phyloP scores from a whole-genome alignment of 2,797 vertebrate genomes.

The Helicolenus hilgendorfi region DNA sequence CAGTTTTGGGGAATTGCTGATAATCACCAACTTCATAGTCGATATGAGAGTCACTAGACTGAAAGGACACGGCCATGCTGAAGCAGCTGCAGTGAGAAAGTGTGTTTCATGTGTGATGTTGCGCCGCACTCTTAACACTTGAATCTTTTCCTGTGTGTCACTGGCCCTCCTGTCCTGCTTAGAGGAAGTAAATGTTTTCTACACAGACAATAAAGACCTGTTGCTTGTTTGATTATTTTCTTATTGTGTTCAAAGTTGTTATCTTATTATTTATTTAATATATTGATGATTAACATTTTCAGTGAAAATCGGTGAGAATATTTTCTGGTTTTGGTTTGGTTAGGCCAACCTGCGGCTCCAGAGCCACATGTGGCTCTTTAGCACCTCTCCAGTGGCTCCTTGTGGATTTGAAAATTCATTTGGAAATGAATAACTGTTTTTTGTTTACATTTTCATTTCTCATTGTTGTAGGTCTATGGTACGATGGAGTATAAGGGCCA shows the following conservation, averaged over 20 bases:
- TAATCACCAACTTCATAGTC: constrained; percentile 28
- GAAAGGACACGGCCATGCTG: constrained; percentile 32
- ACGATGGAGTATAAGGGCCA: too few relatives aligned
- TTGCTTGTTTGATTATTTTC: background rate
- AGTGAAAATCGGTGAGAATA: background rate
- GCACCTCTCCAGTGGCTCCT: too few relatives aligned
- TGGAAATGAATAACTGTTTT: too few relatives aligned
- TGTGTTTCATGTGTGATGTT: background rate
- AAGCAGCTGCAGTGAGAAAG: background rate
- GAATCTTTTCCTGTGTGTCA: background rate
- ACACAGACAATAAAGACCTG: fast-evolving
- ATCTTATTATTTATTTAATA: background rate
- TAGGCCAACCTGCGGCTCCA: too few relatives aligned
- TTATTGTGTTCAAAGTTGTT: background rate
- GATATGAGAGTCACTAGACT: background rate
- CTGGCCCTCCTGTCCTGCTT: background rate
- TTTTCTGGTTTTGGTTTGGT: background rate
- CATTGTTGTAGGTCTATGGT: too few relatives aligned
- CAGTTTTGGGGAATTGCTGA: constrained; percentile 15
- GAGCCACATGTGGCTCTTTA: too few relatives aligned
- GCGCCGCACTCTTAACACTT: background rate
- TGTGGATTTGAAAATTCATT: too few relatives aligned
- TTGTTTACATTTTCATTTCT: too few relatives aligned
- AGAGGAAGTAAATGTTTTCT: background rate
- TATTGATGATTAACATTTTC: background rate